Percentiles rank a stretch among this genome's conserved stretches.
These are phyloP conservation scores for Spinus olivaceus DNA, from an alignment of 2,797 vertebrate genomes.

Conservation along the genomic window DNA sequence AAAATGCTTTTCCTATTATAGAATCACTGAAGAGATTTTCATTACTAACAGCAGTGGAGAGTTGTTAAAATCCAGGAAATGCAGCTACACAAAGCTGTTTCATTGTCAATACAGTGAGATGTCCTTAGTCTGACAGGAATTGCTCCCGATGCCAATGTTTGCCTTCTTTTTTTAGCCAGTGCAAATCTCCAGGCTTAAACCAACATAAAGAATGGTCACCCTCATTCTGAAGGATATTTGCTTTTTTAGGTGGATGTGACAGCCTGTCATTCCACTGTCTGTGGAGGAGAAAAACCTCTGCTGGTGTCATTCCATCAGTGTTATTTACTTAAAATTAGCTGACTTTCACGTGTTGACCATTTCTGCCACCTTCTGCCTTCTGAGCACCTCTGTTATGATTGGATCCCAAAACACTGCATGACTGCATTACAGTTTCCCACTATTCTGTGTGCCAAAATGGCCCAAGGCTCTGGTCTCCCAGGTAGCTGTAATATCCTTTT, in stretches of 20 bases:
- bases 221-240: neutral
- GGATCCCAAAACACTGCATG: neutral
- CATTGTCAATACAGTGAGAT: neutral
- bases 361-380: neutral
- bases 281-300: neutral
- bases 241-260: neutral
- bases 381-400: neutral
- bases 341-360: neutral
- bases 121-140: neutral
- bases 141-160: neutral
- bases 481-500: slow-evolving; percentile 59
- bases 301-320: neutral
- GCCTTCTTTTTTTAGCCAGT: neutral
- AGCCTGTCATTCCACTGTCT: neutral
- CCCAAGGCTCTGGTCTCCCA: slow-evolving; percentile 54
- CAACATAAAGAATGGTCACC: neutral
- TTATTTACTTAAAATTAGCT: neutral
- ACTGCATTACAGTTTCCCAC: neutral
- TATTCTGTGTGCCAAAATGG: slow-evolving; percentile 25
- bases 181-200: neutral
- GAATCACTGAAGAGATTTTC: neutral
- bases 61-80: neutral
- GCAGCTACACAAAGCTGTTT: neutral
- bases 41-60: neutral
- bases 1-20: rapidly evolving